Conservation (phyloP, 2,888 invertebrate genomes). For the Apamea sordens region DNA sequence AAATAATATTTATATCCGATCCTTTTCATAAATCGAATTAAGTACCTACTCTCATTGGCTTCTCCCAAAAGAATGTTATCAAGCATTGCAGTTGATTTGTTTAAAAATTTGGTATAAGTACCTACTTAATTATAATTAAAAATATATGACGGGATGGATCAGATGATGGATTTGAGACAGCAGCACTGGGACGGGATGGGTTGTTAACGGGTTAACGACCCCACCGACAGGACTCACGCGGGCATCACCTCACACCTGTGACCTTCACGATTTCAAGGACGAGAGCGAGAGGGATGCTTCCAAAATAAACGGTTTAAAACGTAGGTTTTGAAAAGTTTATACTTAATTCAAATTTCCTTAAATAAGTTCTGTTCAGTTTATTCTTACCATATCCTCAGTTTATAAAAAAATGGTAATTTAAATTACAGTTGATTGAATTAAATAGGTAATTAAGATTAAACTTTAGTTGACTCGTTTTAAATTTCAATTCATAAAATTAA, state of each 20-base stretch:
- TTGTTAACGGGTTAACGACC: constrained; percentile 23
- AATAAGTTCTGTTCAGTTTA: neutral
- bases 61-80: neutral
- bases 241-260: constrained; percentile 35
- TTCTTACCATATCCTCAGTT: neutral
- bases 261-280: constrained; percentile 55
- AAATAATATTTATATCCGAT: too few species aligned
- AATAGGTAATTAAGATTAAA: neutral
- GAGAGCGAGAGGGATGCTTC: neutral
- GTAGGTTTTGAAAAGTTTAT: neutral
- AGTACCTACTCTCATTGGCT: neutral
- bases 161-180: neutral
- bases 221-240: neutral
- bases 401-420: neutral
- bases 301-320: constrained; percentile 15
- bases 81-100: neutral
- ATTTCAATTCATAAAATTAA: neutral
- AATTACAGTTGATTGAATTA: neutral
- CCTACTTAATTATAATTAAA: too few species aligned
- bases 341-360: neutral
- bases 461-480: neutral
- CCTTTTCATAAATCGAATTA: neutral
- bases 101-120: neutral
- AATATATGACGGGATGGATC: neutral
- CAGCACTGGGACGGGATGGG: too few species aligned